Conservation (phyloP, 2,797 vertebrate species). For the Odontamblyopus lacepedii region DNA sequence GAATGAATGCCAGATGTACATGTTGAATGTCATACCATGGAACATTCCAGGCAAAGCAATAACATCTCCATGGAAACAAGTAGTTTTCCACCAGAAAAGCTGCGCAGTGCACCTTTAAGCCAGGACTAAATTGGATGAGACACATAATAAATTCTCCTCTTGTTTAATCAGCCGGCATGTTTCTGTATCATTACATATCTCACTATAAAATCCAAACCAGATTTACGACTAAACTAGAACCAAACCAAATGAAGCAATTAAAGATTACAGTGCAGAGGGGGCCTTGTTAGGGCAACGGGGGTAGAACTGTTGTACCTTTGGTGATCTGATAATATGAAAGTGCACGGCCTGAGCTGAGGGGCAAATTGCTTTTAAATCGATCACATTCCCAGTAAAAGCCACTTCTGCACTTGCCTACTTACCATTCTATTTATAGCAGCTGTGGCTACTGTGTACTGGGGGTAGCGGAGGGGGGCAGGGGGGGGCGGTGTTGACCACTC, state of each 20-base stretch:
- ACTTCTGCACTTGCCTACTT: constrained; percentile 47
- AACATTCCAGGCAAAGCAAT: too few relatives aligned
- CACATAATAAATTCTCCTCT: too few relatives aligned
- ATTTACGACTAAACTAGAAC: neutral
- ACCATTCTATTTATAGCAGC: constrained; percentile 55
- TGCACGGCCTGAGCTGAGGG: constrained; percentile 37
- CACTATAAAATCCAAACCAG: neutral
- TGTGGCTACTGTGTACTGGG: constrained; percentile 13
- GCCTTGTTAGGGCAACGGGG: constrained; percentile 12
- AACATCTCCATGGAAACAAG: too few relatives aligned
- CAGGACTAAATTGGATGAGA: too few relatives aligned
- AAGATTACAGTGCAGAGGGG: neutral
- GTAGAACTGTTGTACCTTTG: constrained; percentile 17
- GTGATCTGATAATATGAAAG: constrained; percentile 46
- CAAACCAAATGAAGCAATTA: neutral
- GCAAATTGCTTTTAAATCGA: constrained; percentile 72
- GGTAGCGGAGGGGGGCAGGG: constrained; percentile 4
- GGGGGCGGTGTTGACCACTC: constrained; percentile 24
- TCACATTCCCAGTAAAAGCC: constrained; percentile 62
- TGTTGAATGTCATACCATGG: too few relatives aligned
- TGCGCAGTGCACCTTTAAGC: too few relatives aligned
- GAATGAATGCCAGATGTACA: too few relatives aligned
- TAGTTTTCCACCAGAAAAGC: too few relatives aligned
- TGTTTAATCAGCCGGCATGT: too few relatives aligned
- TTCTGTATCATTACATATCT: too few relatives aligned